phyloP scores from a whole-genome alignment of 2,888 invertebrate genomes.

The Dicyrtoma fusca region DNA sequence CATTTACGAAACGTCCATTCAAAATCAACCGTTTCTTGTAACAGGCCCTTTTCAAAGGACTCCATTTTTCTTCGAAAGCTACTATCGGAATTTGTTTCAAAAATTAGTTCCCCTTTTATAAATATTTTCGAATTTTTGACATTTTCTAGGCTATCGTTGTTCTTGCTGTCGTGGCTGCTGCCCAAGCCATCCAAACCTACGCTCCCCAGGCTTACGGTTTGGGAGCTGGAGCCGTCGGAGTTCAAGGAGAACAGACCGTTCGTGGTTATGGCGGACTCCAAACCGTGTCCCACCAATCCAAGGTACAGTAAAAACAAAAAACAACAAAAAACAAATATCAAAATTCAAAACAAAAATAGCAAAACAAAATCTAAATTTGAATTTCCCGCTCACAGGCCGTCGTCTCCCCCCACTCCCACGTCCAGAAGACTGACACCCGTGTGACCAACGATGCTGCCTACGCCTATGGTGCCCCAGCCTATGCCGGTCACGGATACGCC shows the following conservation, averaged over 20 bases:
- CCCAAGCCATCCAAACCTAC: constrained; percentile 24
- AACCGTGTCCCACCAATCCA: constrained; percentile 45
- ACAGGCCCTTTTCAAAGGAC: no score
- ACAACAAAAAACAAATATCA: no score
- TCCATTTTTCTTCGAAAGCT: background rate
- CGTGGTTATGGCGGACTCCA: constrained; percentile 50
- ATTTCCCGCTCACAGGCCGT: constrained; percentile 40
- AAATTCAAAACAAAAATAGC: no score
- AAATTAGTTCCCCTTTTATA: no score
- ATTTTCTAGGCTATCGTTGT: constrained; percentile 34
- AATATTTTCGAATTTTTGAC: no score
- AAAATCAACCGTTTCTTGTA: no score
- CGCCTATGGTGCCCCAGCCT: constrained; percentile 43
- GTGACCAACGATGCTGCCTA: constrained; percentile 50
- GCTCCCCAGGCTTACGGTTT: constrained; percentile 9
- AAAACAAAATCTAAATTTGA: background rate
- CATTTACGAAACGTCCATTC: no score
- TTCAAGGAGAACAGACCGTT: constrained; percentile 47
- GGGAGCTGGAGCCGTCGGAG: constrained; percentile 37
- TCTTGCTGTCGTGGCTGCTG: constrained; percentile 39
- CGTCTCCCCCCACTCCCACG: constrained; percentile 48
- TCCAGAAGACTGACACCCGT: constrained; percentile 54
- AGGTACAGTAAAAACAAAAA: no score
- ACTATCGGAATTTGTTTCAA: background rate
- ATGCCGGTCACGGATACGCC: constrained; percentile 41